These are phyloP conservation scores for Artibeus jamaicensis DNA, from an alignment of 2,797 vertebrate species.

Conservation along the genomic window DNA sequence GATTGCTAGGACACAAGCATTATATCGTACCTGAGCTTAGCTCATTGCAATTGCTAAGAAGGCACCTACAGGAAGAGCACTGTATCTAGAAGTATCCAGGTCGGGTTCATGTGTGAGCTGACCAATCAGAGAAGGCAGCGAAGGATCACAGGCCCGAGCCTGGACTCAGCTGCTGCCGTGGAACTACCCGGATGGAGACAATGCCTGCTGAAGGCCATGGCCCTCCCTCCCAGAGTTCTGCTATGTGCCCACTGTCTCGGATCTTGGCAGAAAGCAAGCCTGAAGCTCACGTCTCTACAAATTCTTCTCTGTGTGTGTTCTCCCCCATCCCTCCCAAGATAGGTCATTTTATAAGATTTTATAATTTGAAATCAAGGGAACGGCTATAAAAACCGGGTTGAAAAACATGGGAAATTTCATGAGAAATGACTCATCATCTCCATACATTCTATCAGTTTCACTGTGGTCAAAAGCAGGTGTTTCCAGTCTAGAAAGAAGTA, in stretches of 20 bases:
- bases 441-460: neutral
- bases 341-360: neutral
- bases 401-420: neutral
- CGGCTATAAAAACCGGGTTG: neutral
- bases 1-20: neutral
- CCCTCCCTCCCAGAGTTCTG: neutral
- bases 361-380: conserved; percentile 32
- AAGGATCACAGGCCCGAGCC: neutral
- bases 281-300: neutral
- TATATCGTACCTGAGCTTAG: neutral
- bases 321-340: neutral
- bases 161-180: neutral
- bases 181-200: neutral
- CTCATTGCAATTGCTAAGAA: neutral
- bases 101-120: neutral
- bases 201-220: neutral
- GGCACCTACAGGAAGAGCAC: neutral
- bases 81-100: neutral
- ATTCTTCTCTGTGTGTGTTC: neutral
- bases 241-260: neutral
- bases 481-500: conserved; percentile 33
- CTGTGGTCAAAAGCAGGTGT: conserved; percentile 62
- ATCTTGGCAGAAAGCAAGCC: conserved; percentile 25
- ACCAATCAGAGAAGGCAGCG: neutral
- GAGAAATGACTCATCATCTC: conserved; percentile 37